These are phyloP conservation scores for Drosophila tripunctata DNA, from an alignment of 2,888 invertebrate genomes.

Conservation along the genomic window DNA sequence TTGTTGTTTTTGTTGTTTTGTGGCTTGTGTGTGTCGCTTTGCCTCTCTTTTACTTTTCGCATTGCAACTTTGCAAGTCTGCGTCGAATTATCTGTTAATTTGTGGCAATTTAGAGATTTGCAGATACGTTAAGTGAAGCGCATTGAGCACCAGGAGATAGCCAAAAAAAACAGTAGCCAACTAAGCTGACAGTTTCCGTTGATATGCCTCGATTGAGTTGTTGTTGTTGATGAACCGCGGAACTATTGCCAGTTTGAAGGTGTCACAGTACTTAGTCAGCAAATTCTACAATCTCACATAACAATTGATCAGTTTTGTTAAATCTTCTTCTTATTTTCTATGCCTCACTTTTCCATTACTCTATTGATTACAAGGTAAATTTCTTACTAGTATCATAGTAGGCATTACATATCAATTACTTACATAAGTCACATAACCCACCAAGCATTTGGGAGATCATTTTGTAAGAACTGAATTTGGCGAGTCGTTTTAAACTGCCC, in stretches of 20 bases:
- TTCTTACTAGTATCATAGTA: too few relatives aligned
- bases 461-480: too few relatives aligned
- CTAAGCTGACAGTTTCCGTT: conserved; percentile 19
- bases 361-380: background rate
- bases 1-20: background rate
- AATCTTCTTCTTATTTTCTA: too few relatives aligned
- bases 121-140: conserved; percentile 73
- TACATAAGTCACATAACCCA: too few relatives aligned
- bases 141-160: conserved; percentile 71
- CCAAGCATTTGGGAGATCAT: too few relatives aligned
- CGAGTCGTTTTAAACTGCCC: too few relatives aligned
- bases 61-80: conserved; percentile 46
- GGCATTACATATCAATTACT: too few relatives aligned
- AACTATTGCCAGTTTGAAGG: background rate
- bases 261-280: background rate
- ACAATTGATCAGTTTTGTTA: too few relatives aligned
- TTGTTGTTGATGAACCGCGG: conserved; percentile 32
- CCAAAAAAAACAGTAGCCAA: conserved; percentile 41
- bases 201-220: conserved; percentile 43
- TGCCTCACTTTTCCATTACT: background rate
- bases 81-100: conserved; percentile 80
- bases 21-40: conserved; percentile 1
- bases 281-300: background rate
- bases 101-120: conserved; percentile 82
- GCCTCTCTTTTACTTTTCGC: conserved; percentile 5